A percentile compares a stretch with the other conserved stretches of the same genome.
Evolutionary conservation across 2,113 vertebrate genomes (phyloP).

Genomic region (Zeus faber): DNA sequence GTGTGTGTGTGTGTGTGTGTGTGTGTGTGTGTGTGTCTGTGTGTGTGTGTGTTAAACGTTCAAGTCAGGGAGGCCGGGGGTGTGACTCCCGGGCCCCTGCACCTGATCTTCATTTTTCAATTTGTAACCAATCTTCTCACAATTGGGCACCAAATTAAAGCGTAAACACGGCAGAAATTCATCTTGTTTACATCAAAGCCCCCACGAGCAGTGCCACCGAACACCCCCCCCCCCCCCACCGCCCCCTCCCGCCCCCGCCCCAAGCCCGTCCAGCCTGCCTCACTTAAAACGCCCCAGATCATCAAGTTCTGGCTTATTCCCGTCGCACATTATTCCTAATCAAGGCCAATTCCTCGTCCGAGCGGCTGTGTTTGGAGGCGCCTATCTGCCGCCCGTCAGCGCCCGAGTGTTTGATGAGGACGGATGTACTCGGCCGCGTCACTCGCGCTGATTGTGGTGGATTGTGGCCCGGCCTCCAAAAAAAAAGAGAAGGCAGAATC

Average conservation of each 20-base stretch:
- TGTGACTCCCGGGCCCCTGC: constrained; percentile 55
- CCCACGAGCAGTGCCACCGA: constrained; percentile 36
- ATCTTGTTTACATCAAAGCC: constrained; percentile 76
- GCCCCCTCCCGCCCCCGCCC: constrained; percentile 3
- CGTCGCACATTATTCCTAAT: constrained; percentile 67
- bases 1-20: constrained; percentile 12
- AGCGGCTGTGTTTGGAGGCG: constrained; percentile 23
- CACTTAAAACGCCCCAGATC: constrained; percentile 41
- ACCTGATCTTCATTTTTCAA: constrained; percentile 80
- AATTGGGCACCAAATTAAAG: constrained; percentile 73
- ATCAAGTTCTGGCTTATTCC: constrained; percentile 33
- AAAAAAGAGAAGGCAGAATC: neutral
- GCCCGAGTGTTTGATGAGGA: constrained; percentile 48
- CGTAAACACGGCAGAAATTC: constrained; percentile 75
- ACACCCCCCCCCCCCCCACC: neutral
- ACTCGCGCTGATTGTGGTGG: constrained; percentile 13
- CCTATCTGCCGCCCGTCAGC: constrained; percentile 34
- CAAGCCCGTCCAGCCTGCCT: constrained; percentile 29
- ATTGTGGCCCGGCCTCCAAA: neutral
- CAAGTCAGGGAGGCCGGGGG: constrained; percentile 29
- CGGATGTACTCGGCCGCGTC: constrained; percentile 34
- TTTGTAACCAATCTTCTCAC: constrained; percentile 76
- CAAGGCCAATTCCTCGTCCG: constrained; percentile 43
- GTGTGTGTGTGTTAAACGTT: constrained; percentile 27
- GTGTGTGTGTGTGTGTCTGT: constrained; percentile 26